A percentile compares a stretch with the other conserved stretches of the same genome.
Conservation (phyloP, 1,140 invertebrate species). For the Heterodera carotae region DNA sequence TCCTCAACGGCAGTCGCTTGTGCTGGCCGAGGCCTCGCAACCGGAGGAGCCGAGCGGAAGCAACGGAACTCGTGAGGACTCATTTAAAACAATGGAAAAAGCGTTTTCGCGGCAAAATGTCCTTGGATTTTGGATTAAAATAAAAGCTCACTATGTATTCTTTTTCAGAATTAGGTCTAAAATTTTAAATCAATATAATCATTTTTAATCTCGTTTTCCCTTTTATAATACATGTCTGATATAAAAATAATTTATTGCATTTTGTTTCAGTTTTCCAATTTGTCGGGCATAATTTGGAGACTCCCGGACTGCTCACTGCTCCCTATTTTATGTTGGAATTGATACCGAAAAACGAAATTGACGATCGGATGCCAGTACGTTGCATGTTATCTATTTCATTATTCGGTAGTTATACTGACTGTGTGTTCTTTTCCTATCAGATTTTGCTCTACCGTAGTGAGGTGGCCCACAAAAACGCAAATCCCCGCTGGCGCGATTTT, state of each 20-base stretch:
- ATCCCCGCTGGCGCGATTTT: conserved; percentile 51
- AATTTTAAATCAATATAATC: too few relatives aligned
- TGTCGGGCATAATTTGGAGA: conserved; percentile 34
- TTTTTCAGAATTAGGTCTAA: too few relatives aligned
- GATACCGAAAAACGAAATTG: conserved; percentile 35
- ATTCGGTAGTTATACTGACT: conserved; percentile 25
- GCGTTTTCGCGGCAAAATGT: too few relatives aligned
- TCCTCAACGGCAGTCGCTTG: conserved; percentile 14
- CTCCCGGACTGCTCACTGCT: conserved; percentile 31
- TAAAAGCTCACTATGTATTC: too few relatives aligned
- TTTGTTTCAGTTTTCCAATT: conserved; percentile 38
- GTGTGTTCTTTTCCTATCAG: conserved; percentile 39
- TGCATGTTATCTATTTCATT: too few relatives aligned
- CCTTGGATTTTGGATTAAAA: too few relatives aligned
- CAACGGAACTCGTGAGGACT: not conserved
- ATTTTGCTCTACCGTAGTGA: conserved; percentile 53
- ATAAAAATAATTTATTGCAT: too few relatives aligned
- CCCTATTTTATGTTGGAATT: conserved; percentile 49
- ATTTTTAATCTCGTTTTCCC: too few relatives aligned
- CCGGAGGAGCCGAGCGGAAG: not conserved
- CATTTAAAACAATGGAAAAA: too few relatives aligned
- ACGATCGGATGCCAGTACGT: conserved; percentile 11
- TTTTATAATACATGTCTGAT: too few relatives aligned
- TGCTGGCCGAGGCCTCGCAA: conserved; percentile 16
- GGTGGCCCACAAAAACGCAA: conserved; percentile 26